Percentiles rank a stretch among this genome's conserved stretches.
phyloP scores from a whole-genome alignment of 2,113 vertebrate species.

The Haemorhous mexicanus region DNA sequence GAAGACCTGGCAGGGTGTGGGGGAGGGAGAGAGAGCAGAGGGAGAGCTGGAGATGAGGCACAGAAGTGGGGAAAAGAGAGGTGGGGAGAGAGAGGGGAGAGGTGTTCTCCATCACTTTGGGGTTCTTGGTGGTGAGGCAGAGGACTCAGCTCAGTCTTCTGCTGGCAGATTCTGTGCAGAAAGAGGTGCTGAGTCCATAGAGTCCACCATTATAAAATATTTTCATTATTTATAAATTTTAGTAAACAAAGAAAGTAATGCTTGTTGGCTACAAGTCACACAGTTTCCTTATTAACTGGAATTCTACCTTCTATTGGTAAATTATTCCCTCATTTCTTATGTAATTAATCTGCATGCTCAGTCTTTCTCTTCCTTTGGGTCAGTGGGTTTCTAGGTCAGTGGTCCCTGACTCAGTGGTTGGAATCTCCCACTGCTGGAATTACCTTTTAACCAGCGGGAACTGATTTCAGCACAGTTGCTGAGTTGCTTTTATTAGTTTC shows the following conservation, averaged over 20 bases:
- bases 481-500: neutral
- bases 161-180: neutral
- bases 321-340: neutral
- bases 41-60: neutral
- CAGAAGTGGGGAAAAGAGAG: neutral
- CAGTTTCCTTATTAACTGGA: neutral
- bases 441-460: neutral
- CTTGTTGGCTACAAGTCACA: neutral
- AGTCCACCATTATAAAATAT: neutral
- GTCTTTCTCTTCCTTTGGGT: neutral
- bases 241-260: neutral
- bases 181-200: neutral
- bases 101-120: neutral
- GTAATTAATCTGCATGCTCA: neutral
- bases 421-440: neutral
- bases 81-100: neutral
- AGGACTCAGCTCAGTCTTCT: neutral
- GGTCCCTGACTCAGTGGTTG: neutral
- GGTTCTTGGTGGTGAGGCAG: neutral
- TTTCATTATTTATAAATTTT: neutral
- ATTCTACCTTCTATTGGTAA: neutral
- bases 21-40: neutral
- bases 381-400: neutral
- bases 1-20: accelerated
- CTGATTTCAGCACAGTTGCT: neutral